Evolutionary conservation across 2,888 invertebrate species (phyloP), one percentile per base, ranked within the genome.

Genomic region (Ernsta delagoae): DNA sequence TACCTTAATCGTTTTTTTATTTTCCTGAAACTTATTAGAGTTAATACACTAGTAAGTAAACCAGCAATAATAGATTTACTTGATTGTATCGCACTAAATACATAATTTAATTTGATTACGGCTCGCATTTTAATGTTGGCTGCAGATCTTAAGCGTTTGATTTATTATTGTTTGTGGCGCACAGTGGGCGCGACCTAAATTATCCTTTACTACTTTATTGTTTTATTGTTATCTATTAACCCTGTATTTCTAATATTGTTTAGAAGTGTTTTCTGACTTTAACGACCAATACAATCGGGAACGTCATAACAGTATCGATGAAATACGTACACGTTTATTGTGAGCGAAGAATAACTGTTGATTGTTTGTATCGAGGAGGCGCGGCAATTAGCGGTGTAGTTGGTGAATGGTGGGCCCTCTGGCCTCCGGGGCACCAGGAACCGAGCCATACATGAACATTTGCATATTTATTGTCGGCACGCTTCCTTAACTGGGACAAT

Each of bases 381-480:
- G 84, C 85, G 86, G 90, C 87, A 91, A 92, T 91, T 90, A 91
- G 87, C 86, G 83, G 86, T 86, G 80, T 88, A 89, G 88, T 88
- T 90, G 91, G 88, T 87, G 89, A 90, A 87, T 86, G 84, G 24
- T 24, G 87, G 87, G 88, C 85, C 89, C 86, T 78, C 81, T 87
- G 88, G 87, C 90, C 88, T 84, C 80, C 74, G 77, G 77, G 77
- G 76, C 73, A 70, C 70, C 73, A 74, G 76, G 73, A 75, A 74
- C 72, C 70, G 72, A 75, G 76, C 78, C 77, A 78, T 78, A 79
- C 79, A 80, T 83, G 78, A 77, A 76, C 81, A 86, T 87, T 86
- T 85, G 81, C 83, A 85, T 87, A 84, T 84, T 87, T 86, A 86
- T 85, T 85, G 80, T 82, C 73, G 74, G 81, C 80, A 78, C 76